Conservation (phyloP, 2,113 vertebrate species). For the Antennarius striatus region DNA sequence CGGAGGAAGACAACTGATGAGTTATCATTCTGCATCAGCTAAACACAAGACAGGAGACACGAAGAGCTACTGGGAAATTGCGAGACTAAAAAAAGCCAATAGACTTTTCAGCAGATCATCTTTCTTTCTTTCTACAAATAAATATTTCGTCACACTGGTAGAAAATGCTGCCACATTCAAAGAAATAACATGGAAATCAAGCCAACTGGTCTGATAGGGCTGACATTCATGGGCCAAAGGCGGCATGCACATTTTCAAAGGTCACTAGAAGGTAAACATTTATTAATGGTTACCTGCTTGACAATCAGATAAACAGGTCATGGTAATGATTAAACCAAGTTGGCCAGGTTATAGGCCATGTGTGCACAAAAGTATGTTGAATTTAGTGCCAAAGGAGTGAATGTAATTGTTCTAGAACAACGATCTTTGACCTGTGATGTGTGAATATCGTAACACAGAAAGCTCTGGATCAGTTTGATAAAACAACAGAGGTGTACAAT, state of each 20-base stretch:
- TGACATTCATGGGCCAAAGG: slow-evolving; percentile 88
- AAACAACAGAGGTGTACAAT: slow-evolving; percentile 6
- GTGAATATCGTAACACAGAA: slow-evolving; percentile 60
- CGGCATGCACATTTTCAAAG: slow-evolving; percentile 87
- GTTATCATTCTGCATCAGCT: slow-evolving; percentile 85
- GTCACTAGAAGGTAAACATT: slow-evolving; percentile 97
- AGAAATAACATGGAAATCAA: slow-evolving; percentile 49
- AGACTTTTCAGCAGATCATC: slow-evolving; percentile 42
- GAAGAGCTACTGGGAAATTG: slow-evolving; percentile 55
- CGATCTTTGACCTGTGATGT: slow-evolving; percentile 77
- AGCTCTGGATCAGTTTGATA: slow-evolving; percentile 15
- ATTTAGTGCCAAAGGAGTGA: slow-evolving; percentile 74
- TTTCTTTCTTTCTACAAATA: slow-evolving; percentile 1
- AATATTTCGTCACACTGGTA: slow-evolving; percentile 30
- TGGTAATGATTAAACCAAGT: slow-evolving; percentile 96
- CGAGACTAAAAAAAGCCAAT: slow-evolving; percentile 56
- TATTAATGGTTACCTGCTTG: slow-evolving; percentile 99
- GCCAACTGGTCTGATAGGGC: slow-evolving; percentile 65
- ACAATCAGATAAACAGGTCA: slow-evolving; percentile 92
- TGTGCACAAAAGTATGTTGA: slow-evolving; percentile 76
- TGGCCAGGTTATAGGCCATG: slow-evolving; percentile 79
- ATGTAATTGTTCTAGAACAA: slow-evolving; percentile 80
- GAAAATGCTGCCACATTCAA: slow-evolving; percentile 53
- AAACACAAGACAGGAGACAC: slow-evolving; percentile 55
- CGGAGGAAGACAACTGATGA: slow-evolving; percentile 86